A percentile compares a stretch with the other conserved stretches of the same genome.
Evolutionary conservation across 2,797 vertebrate species (phyloP).

Genomic region (Acipenser ruthenus): DNA sequence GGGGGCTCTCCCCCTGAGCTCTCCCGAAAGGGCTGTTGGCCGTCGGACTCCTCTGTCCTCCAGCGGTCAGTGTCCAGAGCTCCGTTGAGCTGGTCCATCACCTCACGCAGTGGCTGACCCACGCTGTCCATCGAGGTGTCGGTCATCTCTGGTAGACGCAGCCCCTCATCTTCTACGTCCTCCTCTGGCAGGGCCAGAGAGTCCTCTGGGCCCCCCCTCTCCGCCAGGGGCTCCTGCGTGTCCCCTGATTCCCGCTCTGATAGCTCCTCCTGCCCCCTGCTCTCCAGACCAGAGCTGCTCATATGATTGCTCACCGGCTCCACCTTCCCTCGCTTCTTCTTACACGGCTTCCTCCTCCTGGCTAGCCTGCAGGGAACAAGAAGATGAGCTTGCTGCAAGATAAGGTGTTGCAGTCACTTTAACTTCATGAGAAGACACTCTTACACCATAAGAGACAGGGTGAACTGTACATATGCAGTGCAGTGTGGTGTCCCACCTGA

Average conservation of each 20-base stretch:
- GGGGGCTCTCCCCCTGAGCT: slow-evolving; percentile 66
- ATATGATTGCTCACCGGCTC: slow-evolving; percentile 52
- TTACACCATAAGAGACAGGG: neutral
- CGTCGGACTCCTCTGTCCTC: slow-evolving; percentile 15
- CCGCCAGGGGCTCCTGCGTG: slow-evolving; percentile 2
- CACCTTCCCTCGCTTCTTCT: slow-evolving; percentile 70
- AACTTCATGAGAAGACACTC: no score
- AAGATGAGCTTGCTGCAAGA: slow-evolving; percentile 10
- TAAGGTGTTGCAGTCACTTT: neutral
- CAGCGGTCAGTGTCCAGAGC: slow-evolving; percentile 54
- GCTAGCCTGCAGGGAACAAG: slow-evolving; percentile 62
- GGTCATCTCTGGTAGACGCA: slow-evolving; percentile 78
- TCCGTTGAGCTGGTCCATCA: slow-evolving; percentile 75
- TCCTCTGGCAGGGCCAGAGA: slow-evolving; percentile 28
- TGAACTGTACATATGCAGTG: neutral
- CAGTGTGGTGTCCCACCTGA: slow-evolving; percentile 62
- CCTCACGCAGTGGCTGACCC: slow-evolving; percentile 77
- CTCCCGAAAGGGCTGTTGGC: slow-evolving; percentile 86
- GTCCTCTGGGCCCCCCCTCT: slow-evolving; percentile 28
- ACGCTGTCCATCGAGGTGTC: slow-evolving; percentile 85
- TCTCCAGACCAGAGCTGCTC: slow-evolving; percentile 46
- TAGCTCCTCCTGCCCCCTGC: slow-evolving; percentile 34
- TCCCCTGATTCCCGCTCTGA: slow-evolving; percentile 19
- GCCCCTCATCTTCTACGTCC: slow-evolving; percentile 40
- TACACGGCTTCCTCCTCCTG: slow-evolving; percentile 73